Conservation (phyloP, 2,888 invertebrate genomes). For the Cheilosia pagana region DNA sequence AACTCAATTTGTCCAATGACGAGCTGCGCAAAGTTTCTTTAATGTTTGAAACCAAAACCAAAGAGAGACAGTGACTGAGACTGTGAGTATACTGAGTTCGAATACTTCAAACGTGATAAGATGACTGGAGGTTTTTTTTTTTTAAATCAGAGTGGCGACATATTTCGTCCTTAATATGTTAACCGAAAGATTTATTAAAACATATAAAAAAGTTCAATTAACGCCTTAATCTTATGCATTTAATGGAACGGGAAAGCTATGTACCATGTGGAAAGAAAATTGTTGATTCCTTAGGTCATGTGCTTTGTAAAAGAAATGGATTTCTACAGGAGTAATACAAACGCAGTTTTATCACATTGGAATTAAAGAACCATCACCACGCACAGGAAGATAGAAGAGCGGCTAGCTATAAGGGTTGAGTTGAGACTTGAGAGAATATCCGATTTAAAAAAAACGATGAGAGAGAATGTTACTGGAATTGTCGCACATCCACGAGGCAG, state of each 20-base stretch:
- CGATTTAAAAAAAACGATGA: background rate
- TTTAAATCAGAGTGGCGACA: background rate
- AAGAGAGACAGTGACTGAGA: background rate
- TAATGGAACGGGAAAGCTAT: no score
- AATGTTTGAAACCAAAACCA: background rate
- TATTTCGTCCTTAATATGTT: no score
- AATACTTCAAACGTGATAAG: background rate
- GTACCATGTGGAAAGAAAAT: background rate
- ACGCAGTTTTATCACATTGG: background rate
- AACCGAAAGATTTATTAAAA: no score
- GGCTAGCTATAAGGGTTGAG: background rate
- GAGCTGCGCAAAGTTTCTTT: slow-evolving; percentile 8
- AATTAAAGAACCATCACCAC: slow-evolving; percentile 10
- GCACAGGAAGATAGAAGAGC: background rate
- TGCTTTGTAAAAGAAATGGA: background rate
- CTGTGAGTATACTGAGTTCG: background rate
- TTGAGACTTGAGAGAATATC: slow-evolving; percentile 4
- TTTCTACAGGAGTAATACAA: background rate
- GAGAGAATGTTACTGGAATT: slow-evolving; percentile 51
- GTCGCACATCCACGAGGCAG: slow-evolving; percentile 60
- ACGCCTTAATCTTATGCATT: no score
- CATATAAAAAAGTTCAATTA: no score
- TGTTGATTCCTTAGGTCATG: slow-evolving; percentile 21
- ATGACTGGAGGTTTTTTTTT: background rate
- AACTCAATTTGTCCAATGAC: slow-evolving; percentile 19